Base-by-base conservation (phyloP, 37 sponge, comb jelly and placozoan species). In the Oopsacas minuta region DNA sequence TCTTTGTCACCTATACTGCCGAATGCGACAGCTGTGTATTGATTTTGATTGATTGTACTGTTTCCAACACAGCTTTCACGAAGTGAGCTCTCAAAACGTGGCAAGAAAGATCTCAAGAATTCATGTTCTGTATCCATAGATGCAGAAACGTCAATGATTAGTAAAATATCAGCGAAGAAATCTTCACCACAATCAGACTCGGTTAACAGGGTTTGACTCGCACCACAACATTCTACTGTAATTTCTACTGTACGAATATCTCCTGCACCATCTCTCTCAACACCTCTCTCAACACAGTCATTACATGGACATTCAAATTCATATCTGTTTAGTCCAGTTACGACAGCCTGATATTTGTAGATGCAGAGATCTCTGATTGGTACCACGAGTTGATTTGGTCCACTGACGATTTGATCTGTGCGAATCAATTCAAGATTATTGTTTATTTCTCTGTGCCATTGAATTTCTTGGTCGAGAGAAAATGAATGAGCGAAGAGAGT, bases 141-240 rank as follows among this genome's bases (percentile, higher is more conserved):
- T 25, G 75, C 7, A 20, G 75, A 61, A 25, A 61, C 75, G 28
- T 61, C 75, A 12, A 61, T 12, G 28, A 61, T 5, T n/a, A 61
- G 22, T 25, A 61, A 3, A n/a, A 61, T 61, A n/a, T 61, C 75
- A 20, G 75, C 75, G 30, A 32, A 61, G 75, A 20, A 61, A 61
- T 61, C 75, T 7, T 61, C 75, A 61, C 75, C 75, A 61, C 75
- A 61, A 61, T 61, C 75, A 25, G 75, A 61, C 28, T 10, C 75
- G 22, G 28, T 61, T 61, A 61, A 34, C 22, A 61, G 75, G 7
- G 75, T 61, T 61, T 61, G 75, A n/a, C 28, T 61, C 5, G 28
- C 75, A 12, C 75, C 22, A 61, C 75, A 61, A 61, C 75, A 61
- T 25, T 10, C 20, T 3, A 61, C 32, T 42, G 8, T 8, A n/a